phyloP scores from a whole-genome alignment of 2,888 invertebrate species.

The Andricus quercusramuli region DNA sequence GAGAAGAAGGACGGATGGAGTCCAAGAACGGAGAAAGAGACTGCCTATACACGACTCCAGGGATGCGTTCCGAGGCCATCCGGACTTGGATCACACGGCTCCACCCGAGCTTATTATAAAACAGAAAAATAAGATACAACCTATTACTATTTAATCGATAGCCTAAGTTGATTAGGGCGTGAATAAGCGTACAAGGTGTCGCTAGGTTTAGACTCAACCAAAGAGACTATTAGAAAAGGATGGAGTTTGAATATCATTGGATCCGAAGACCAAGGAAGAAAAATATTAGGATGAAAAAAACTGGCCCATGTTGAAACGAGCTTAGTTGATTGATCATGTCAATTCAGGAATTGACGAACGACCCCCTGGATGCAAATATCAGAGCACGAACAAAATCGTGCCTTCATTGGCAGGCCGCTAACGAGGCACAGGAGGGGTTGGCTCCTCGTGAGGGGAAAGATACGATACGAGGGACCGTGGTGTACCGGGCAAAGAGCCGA shows the following conservation, averaged over 20 bases:
- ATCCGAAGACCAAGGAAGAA: too few relatives aligned
- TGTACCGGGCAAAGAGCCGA: conserved; percentile 68
- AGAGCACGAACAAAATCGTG: conserved; percentile 61
- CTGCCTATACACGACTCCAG: conserved; percentile 44
- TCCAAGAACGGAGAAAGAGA: conserved; percentile 50
- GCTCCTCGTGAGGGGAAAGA: conserved; percentile 54
- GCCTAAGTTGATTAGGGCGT: not conserved
- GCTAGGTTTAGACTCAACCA: not conserved
- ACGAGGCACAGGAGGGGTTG: conserved; percentile 65
- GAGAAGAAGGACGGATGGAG: conserved; percentile 50
- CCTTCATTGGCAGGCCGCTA: conserved; percentile 72
- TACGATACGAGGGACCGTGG: conserved; percentile 63
- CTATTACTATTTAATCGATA: conserved; percentile 4
- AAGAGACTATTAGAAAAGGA: too few relatives aligned
- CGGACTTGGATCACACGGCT: conserved; percentile 6
- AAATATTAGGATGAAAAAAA: too few relatives aligned
- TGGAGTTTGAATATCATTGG: too few relatives aligned
- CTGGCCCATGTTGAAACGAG: too few relatives aligned
- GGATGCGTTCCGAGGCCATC: conserved; percentile 43
- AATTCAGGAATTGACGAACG: conserved; percentile 17
- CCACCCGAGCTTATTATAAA: conserved; percentile 25
- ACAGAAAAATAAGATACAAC: not conserved
- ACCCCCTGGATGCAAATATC: conserved; percentile 66
- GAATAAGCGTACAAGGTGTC: not conserved
- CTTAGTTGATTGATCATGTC: not conserved